phyloP scores from a whole-genome alignment of 2,888 invertebrate genomes.

The Merodon equestris region DNA sequence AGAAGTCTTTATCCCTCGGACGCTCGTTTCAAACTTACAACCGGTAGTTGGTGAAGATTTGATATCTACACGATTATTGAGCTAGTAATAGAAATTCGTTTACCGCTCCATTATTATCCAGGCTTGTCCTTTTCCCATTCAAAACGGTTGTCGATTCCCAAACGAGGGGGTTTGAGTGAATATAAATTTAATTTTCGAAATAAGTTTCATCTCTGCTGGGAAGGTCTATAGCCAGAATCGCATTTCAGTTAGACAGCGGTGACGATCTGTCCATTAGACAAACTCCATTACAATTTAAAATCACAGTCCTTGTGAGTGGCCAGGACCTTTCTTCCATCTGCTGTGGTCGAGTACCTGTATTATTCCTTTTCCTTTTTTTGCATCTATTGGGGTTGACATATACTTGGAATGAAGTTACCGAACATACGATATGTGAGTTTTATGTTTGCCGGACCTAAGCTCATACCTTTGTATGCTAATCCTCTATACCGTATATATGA shows the following conservation, averaged over 20 bases:
- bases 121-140: not conserved
- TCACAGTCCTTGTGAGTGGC: constrained; percentile 41
- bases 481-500: constrained; percentile 26
- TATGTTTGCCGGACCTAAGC: constrained; percentile 51
- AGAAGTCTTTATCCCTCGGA: constrained; percentile 1
- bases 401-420: constrained; percentile 6
- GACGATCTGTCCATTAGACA: constrained; percentile 24
- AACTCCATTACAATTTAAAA: constrained; percentile 61
- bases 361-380: too few relatives aligned
- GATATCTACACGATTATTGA: constrained; percentile 53
- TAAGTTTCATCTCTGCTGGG: constrained; percentile 29
- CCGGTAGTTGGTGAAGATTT: constrained; percentile 22
- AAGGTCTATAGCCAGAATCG: constrained; percentile 9
- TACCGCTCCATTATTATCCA: constrained; percentile 47
- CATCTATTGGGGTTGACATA: not conserved
- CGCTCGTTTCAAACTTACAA: not conserved
- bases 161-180: not conserved
- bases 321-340: not conserved
- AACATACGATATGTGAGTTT: constrained; percentile 58
- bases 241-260: not conserved
- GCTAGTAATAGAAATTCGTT: constrained; percentile 54
- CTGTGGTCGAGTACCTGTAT: too few relatives aligned
- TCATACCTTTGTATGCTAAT: constrained; percentile 61
- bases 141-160: too few relatives aligned
- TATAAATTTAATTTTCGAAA: constrained; percentile 41